A percentile compares a stretch with the other conserved stretches of the same genome.
Conservation (phyloP, 2,888 invertebrate genomes). For the Smittia aterrima region DNA sequence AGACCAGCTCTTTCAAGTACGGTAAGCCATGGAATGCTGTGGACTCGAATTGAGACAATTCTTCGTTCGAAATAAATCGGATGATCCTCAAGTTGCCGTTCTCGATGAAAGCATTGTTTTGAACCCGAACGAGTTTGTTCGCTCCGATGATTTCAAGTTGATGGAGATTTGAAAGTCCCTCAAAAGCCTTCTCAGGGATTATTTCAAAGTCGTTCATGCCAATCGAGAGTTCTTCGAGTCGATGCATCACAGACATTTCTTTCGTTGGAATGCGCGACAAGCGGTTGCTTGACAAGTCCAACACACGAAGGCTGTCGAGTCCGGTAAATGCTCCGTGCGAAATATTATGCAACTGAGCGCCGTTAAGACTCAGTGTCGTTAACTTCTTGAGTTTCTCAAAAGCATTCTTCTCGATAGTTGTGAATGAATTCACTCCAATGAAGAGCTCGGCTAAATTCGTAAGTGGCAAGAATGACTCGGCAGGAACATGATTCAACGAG, state of each 20-base stretch:
- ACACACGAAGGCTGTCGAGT: slow-evolving; percentile 68
- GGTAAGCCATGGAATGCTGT: slow-evolving; percentile 75
- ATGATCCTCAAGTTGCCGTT: slow-evolving; percentile 79
- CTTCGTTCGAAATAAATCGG: slow-evolving; percentile 74
- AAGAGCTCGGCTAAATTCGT: slow-evolving; percentile 80
- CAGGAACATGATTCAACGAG: slow-evolving; percentile 73
- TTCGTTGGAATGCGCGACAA: slow-evolving; percentile 71
- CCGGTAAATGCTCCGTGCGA: slow-evolving; percentile 74
- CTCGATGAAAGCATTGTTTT: slow-evolving; percentile 74
- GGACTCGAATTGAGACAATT: slow-evolving; percentile 69
- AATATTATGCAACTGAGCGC: slow-evolving; percentile 77
- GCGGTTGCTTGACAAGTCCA: slow-evolving; percentile 79
- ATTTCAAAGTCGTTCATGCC: slow-evolving; percentile 78
- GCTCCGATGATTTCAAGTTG: slow-evolving; percentile 77
- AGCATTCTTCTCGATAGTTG: slow-evolving; percentile 70
- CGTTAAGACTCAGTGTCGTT: slow-evolving; percentile 73
- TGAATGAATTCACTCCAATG: slow-evolving; percentile 79
- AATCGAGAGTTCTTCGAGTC: slow-evolving; percentile 75
- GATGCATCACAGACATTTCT: slow-evolving; percentile 66
- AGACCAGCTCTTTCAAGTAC: slow-evolving; percentile 70
- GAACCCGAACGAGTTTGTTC: slow-evolving; percentile 67
- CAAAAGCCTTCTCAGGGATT: slow-evolving; percentile 71
- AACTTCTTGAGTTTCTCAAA: slow-evolving; percentile 75
- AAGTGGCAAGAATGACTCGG: slow-evolving; percentile 68
- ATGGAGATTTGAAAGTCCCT: slow-evolving; percentile 73